These are phyloP conservation scores for Shinisaurus crocodilurus DNA, from an alignment of 2,113 vertebrate genomes.

Conservation along the genomic window DNA sequence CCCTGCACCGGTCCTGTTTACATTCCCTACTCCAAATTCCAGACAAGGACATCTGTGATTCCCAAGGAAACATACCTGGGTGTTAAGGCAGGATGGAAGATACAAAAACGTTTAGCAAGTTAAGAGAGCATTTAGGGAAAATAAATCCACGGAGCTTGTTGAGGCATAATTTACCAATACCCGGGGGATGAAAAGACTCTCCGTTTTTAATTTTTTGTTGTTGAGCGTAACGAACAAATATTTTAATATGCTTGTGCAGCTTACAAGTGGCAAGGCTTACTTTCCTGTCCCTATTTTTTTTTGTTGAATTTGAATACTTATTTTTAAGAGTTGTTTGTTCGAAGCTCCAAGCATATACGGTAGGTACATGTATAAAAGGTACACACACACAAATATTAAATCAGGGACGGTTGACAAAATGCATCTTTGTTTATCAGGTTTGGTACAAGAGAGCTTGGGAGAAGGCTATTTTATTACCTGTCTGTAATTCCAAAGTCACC, in stretches of 20 bases:
- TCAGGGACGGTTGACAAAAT: slow-evolving; percentile 21
- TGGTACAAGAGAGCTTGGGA: slow-evolving; percentile 1
- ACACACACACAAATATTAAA: not conserved
- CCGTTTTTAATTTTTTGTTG: slow-evolving; percentile 14
- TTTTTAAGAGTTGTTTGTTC: slow-evolving; percentile 19
- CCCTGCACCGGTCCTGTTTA: too few relatives aligned
- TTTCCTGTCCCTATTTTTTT: slow-evolving; percentile 41
- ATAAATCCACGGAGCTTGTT: slow-evolving; percentile 59
- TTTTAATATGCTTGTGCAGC: slow-evolving; percentile 42
- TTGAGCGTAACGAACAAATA: slow-evolving; percentile 49
- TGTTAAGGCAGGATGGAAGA: slow-evolving; percentile 34
- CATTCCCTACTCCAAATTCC: not conserved
- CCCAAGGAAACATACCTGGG: not conserved
- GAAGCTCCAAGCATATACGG: not conserved
- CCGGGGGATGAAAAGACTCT: slow-evolving; percentile 42
- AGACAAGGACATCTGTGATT: not conserved
- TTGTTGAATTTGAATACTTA: not conserved
- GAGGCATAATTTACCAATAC: slow-evolving; percentile 57
- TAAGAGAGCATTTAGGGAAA: slow-evolving; percentile 42
- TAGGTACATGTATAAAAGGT: not conserved
- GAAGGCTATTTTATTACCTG: slow-evolving; percentile 14
- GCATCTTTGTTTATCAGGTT: slow-evolving; percentile 8
- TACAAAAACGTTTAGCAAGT: slow-evolving; percentile 47
- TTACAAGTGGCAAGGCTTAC: slow-evolving; percentile 20
- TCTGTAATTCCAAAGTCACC: not conserved